A percentile compares a stretch with the other conserved stretches of the same genome.
Conservation (phyloP, 2,797 vertebrate species). For the Danio choprae region DNA sequence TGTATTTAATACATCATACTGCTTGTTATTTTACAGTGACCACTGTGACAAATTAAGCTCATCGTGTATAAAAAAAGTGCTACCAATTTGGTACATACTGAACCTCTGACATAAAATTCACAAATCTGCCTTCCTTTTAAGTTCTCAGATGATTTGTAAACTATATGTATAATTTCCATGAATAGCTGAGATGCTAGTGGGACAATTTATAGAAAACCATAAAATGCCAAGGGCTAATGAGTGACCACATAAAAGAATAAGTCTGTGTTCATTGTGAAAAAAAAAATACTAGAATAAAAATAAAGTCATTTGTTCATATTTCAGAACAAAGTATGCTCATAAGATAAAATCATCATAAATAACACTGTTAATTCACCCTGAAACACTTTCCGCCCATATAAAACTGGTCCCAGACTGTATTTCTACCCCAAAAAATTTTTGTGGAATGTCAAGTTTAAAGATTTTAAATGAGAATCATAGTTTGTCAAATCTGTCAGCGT, state of each 20-base stretch:
- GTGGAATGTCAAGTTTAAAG: constrained; percentile 60
- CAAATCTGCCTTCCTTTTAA: neutral
- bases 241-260: constrained; percentile 6
- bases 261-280: constrained; percentile 13
- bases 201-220: constrained; percentile 14
- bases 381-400: constrained; percentile 15
- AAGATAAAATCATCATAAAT: constrained; percentile 32
- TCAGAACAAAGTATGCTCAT: constrained; percentile 39
- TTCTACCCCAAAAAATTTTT: constrained; percentile 25
- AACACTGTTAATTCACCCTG: constrained; percentile 44
- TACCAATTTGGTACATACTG: neutral
- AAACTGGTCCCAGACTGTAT: constrained; percentile 11
- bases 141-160: neutral
- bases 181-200: neutral
- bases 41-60: constrained; percentile 22
- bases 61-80: constrained; percentile 8
- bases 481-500: constrained; percentile 4
- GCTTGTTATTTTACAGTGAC: neutral
- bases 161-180: constrained; percentile 3
- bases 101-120: neutral
- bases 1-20: no score
- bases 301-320: constrained; percentile 13
- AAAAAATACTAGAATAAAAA: neutral
- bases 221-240: constrained; percentile 8
- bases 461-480: constrained; percentile 59